Conservation (phyloP, 2,797 vertebrate species). For the Parauchenoglanis punctatus region DNA sequence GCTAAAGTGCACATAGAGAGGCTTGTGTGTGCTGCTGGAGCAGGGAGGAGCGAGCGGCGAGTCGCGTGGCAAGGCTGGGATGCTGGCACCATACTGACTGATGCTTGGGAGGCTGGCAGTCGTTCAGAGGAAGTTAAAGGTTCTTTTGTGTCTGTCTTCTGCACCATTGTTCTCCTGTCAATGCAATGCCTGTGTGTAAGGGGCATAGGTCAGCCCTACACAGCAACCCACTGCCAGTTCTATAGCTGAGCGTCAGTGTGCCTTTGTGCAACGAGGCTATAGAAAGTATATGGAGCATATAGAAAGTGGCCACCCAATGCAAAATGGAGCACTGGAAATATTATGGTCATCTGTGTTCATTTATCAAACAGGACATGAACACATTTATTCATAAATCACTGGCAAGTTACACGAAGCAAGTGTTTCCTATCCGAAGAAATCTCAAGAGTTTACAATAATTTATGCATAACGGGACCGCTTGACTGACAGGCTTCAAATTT, state of each 20-base stretch:
- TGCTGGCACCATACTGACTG: slow-evolving; percentile 45
- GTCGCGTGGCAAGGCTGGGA: slow-evolving; percentile 35
- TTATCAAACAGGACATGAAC: background rate
- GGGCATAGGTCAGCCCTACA: slow-evolving; percentile 43
- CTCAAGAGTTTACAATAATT: background rate
- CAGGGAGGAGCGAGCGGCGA: slow-evolving; percentile 1
- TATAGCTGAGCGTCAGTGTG: slow-evolving; percentile 31
- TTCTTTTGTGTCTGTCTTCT: slow-evolving; percentile 66
- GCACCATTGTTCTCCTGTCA: slow-evolving; percentile 78
- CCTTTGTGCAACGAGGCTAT: background rate
- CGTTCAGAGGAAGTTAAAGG: slow-evolving; percentile 57
- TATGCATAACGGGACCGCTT: no score
- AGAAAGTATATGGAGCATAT: background rate
- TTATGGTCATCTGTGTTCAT: background rate
- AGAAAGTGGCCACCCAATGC: background rate
- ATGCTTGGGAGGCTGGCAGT: slow-evolving; percentile 40
- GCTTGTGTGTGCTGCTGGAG: slow-evolving; percentile 10
- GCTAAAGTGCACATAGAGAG: background rate
- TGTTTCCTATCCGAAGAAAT: background rate
- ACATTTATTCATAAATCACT: background rate
- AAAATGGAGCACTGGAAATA: background rate
- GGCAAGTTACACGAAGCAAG: background rate
- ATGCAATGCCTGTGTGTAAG: slow-evolving; percentile 71
- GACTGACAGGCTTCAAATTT: background rate
- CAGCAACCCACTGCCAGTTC: slow-evolving; percentile 39